Conservation (phyloP, 1,140 invertebrate genomes). For the Hyles vespertilio region DNA sequence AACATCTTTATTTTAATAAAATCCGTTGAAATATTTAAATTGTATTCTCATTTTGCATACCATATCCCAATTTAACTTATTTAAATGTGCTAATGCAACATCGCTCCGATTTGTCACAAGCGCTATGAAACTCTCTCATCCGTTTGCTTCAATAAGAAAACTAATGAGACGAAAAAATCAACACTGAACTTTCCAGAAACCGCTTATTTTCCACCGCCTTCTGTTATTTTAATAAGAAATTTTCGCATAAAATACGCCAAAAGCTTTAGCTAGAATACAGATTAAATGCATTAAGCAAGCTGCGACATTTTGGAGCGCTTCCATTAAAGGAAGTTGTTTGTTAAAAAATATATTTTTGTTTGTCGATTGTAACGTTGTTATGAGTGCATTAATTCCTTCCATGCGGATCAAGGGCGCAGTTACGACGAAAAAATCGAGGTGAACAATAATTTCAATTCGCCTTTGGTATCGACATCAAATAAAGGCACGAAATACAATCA, state of each 20-base stretch:
- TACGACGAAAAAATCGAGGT: conserved; percentile 14
- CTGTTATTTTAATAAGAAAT: too few relatives aligned
- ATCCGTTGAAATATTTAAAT: too few relatives aligned
- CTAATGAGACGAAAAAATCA: too few relatives aligned
- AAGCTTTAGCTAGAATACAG: background rate
- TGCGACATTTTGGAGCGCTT: background rate
- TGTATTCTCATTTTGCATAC: background rate
- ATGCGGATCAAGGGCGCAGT: conserved; percentile 23
- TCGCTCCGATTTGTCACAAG: background rate
- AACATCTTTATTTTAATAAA: too few relatives aligned
- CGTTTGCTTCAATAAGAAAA: background rate
- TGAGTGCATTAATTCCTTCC: conserved; percentile 12
- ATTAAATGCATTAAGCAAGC: background rate
- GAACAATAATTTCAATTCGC: conserved; percentile 10
- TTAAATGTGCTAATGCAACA: conserved; percentile 2
- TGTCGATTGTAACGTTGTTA: conserved; percentile 4
- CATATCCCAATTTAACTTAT: background rate
- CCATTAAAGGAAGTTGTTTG: conserved; percentile 6
- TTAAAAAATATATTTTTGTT: conserved; percentile 4
- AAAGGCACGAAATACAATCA: conserved; percentile 5
- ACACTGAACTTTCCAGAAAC: too few relatives aligned
- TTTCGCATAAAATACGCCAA: too few relatives aligned
- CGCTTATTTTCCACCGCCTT: too few relatives aligned
- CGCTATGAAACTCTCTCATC: background rate
- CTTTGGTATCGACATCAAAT: conserved; percentile 11